Evolutionary conservation across 2,888 invertebrate species (phyloP), one percentile per base, ranked within the genome.

Genomic region (Temnothorax rugatulus): DNA sequence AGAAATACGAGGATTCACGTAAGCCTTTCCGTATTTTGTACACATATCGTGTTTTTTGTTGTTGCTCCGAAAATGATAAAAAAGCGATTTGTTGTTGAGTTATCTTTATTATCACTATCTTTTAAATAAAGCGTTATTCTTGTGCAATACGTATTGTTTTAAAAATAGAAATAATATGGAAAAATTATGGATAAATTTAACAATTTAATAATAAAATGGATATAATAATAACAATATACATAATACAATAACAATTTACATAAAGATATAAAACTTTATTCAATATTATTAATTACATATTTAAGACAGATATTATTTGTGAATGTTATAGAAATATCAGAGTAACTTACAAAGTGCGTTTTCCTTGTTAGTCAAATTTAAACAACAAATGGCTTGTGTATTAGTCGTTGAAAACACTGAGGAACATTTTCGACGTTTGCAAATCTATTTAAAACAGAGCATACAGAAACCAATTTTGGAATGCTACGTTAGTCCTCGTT

Each of bases 401-500:
- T 64, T 50, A 25, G 1, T 52, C 2, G 25, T 47, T 44, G 13
- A 7, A 79, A 47, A 59, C n/a, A 29, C 34, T 13, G 18, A 29
- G n/a, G 8, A 44, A 25, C 13, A 9, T 44, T 74, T 50, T 38
- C 13, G 21, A 64, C 9, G 52, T 76, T 64, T 18, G 44, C 34
- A 5, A 11, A 9, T 47, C 1, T 57, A 38, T 38, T 47, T 11
- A 0, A 68, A 68, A 38, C 15, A 18, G 21, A 50, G 11, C 11
- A 15, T 44, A 34, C 7, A 18, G 47, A 71, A 13, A 1, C 47
- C 25, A 74, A 61, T 82, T 68, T 63, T n/a, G n/a, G n/a, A 79
- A 73, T 38, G 82, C 44, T 82, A 84, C 86, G 84, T 83, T 84
- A 69, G 81, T 85, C 86, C 86, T 71, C 86, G 85, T 83, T 81